Percentiles rank a stretch among this genome's conserved stretches.
Evolutionary conservation across 2,797 vertebrate genomes (phyloP).

Genomic region (Champsocephalus gunnari): DNA sequence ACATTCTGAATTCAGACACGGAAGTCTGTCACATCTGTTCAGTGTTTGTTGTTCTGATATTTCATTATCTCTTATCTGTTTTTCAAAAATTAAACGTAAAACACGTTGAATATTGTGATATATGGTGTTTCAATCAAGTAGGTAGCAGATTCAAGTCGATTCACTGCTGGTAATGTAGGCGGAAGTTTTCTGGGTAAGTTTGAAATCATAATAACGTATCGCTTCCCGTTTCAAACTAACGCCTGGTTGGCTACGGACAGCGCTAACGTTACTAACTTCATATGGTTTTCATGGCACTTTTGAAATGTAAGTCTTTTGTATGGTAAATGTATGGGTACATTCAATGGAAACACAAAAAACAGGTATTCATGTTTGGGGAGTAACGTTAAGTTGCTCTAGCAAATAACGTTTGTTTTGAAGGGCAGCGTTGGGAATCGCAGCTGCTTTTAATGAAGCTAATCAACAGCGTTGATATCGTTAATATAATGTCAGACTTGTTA

Average conservation of each 20-base stretch:
- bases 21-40: conserved; percentile 54
- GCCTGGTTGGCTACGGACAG: background rate
- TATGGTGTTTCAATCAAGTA: background rate
- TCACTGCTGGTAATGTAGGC: background rate
- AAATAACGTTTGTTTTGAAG: background rate
- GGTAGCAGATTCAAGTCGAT: background rate
- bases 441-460: background rate
- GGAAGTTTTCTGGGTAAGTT: conserved; percentile 52
- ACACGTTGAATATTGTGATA: background rate
- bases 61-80: background rate
- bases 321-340: background rate
- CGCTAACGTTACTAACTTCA: background rate
- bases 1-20: conserved; percentile 55
- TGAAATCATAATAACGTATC: conserved; percentile 11
- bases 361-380: fast-evolving
- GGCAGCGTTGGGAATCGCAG: background rate
- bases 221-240: conserved; percentile 18
- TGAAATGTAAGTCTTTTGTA: background rate
- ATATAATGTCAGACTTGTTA: background rate
- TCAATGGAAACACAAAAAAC: too few species aligned
- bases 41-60: background rate
- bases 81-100: background rate
- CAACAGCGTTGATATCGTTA: background rate
- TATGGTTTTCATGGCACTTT: background rate
- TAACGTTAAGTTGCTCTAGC: background rate